Evolutionary conservation across 2,797 vertebrate species (phyloP).

Genomic region (Trachurus trachurus): DNA sequence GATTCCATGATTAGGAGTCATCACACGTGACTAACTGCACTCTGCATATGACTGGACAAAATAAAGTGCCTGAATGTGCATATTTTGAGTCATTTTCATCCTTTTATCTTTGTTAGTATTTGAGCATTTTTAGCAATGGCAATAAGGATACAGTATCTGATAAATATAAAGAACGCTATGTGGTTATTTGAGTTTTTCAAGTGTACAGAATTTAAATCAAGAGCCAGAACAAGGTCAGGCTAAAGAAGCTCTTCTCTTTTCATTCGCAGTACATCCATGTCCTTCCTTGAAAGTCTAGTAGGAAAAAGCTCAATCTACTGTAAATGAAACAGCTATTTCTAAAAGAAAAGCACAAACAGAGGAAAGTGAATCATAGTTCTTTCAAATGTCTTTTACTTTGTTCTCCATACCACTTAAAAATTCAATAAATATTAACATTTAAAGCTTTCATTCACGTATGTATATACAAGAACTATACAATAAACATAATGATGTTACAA

Average conservation of each 20-base stretch:
- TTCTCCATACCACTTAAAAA: conserved; percentile 85
- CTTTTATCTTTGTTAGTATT: neutral
- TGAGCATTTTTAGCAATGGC: too few species aligned
- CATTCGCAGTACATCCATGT: neutral
- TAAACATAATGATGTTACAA: conserved; percentile 81
- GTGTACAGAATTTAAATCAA: too few species aligned
- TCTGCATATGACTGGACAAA: conserved; percentile 26
- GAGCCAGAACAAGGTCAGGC: too few species aligned
- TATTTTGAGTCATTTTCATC: conserved; percentile 2
- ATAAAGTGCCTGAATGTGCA: conserved; percentile 47
- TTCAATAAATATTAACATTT: conserved; percentile 92
- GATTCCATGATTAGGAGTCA: conserved; percentile 36
- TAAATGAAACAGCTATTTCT: neutral
- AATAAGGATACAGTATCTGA: too few species aligned
- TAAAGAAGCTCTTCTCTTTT: neutral
- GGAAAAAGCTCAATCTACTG: neutral
- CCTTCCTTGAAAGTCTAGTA: neutral
- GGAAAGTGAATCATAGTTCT: conserved; percentile 31
- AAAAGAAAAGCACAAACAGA: neutral
- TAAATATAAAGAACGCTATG: too few species aligned
- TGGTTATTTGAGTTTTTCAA: too few species aligned
- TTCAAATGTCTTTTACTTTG: conserved; percentile 81
- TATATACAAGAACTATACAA: conserved; percentile 92
- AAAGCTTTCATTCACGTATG: conserved; percentile 88
- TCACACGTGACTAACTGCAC: neutral